Evolutionary conservation across 92 coral and sea anemone species (phyloP), one percentile per base, ranked within the genome.

Genomic region (Pocillopora grandis): DNA sequence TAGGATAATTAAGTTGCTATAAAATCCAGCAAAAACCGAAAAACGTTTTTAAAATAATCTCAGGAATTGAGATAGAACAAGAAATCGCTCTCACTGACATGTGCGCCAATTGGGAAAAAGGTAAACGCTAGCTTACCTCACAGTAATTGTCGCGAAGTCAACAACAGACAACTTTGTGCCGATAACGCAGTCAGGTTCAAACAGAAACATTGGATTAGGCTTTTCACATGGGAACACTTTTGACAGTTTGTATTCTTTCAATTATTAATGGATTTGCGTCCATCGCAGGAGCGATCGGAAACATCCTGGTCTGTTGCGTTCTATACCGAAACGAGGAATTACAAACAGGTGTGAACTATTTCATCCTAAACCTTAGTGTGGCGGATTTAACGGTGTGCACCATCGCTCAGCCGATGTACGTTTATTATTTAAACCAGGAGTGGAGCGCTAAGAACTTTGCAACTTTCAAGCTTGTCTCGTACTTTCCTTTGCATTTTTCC

Each of bases 301-400:
- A 91, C 72, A 36, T 81, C 9, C 62, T 91, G 36, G 92, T 89
- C 19, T 85, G 88, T 33, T 62, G 81, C 63, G 88, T 84, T 17
- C 80, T 91, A 12, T 91, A 63, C 92, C 87, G 87, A 7, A 88
- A 91, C 76, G 72, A 87, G 63, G 83, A 72, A 16, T 86, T 91
- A 1, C 89, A 87, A 62, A 80, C 88, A 5, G 92, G 94, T 20
- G 86, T 86, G 12, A 91, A 91, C 80, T 91, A 62, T 64, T 91
- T 90, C 52, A 78, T 91, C 16, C 78, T 86, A 4, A 91, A 85
- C 69, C 90, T 91, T 37, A 67, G 89, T 49, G 83, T 85, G 9
- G 94, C 94, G 17, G 94, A 91, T 72, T 70, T 91, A 5, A 70
- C 76, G 0, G 94, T 91, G 62, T 91, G 92, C 72, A 59, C 87